A percentile compares a stretch with the other conserved stretches of the same genome.
phyloP scores from a whole-genome alignment of 2,888 invertebrate genomes.

The Cantharis rustica region DNA sequence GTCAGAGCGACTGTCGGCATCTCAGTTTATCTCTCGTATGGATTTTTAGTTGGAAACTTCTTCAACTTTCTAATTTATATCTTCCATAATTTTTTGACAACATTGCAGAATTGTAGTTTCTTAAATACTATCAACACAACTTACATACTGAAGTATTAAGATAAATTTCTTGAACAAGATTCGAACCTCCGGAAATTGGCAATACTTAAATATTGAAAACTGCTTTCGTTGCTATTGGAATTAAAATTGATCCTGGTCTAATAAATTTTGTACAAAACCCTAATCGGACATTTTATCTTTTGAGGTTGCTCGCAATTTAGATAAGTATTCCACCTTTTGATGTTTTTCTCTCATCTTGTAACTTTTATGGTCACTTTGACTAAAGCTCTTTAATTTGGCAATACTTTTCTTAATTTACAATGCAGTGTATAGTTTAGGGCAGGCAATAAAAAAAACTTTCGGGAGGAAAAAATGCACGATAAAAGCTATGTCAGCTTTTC shows the following conservation, averaged over 20 bases:
- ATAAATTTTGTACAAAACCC: not conserved
- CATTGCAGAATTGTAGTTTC: not conserved
- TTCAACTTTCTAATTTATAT: not conserved
- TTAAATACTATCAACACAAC: not conserved
- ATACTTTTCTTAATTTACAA: not conserved
- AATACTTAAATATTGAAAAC: not conserved
- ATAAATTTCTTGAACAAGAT: not conserved
- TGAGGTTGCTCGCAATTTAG: not conserved
- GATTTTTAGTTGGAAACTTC: not conserved
- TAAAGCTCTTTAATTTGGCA: not conserved
- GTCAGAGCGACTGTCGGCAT: not conserved
- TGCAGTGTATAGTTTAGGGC: not conserved
- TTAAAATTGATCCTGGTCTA: not conserved
- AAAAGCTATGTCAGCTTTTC: not conserved
- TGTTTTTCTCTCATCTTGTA: not conserved
- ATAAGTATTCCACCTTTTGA: not conserved
- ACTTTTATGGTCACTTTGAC: not conserved
- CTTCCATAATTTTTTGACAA: not conserved
- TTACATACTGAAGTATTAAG: not conserved
- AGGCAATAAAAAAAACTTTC: not conserved
- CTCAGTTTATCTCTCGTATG: not conserved
- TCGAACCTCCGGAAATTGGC: not conserved
- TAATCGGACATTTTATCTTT: not conserved
- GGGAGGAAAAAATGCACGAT: not conserved
- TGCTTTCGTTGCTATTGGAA: not conserved